Evolutionary conservation across 1,140 invertebrate genomes (phyloP).

Genomic region (Pteromalus puparum): DNA sequence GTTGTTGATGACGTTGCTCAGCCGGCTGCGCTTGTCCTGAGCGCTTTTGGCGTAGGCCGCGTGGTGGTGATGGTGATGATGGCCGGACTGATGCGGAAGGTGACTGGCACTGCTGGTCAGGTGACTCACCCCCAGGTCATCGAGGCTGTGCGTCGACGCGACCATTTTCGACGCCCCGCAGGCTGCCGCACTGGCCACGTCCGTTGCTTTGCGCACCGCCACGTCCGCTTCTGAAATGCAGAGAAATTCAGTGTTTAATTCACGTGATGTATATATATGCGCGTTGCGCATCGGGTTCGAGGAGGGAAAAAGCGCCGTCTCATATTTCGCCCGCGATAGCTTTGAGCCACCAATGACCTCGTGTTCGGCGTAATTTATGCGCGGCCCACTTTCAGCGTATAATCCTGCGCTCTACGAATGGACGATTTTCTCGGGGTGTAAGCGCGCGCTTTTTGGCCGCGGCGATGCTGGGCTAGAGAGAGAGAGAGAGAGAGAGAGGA

Average conservation of each 20-base stretch:
- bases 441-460: not conserved
- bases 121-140: slow-evolving; percentile 65
- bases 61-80: slow-evolving; percentile 56
- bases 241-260: not conserved
- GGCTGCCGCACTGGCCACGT: slow-evolving; percentile 55
- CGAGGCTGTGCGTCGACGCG: slow-evolving; percentile 69
- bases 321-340: no score
- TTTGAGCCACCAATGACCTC: no score
- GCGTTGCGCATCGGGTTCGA: no score
- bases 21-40: slow-evolving; percentile 70
- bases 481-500: no score
- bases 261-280: no score
- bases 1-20: slow-evolving; percentile 73
- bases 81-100: slow-evolving; percentile 54
- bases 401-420: no score
- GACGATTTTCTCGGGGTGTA: not conserved
- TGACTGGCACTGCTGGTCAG: slow-evolving; percentile 61
- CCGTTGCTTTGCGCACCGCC: slow-evolving; percentile 62
- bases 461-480: not conserved
- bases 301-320: no score
- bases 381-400: no score
- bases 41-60: slow-evolving; percentile 54
- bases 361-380: no score
- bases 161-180: slow-evolving; percentile 67
- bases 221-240: slow-evolving; percentile 67